Percentiles rank a stretch among this genome's conserved stretches.
Evolutionary conservation across 2,113 vertebrate species (phyloP).

Genomic region (Pardalotus punctatus): DNA sequence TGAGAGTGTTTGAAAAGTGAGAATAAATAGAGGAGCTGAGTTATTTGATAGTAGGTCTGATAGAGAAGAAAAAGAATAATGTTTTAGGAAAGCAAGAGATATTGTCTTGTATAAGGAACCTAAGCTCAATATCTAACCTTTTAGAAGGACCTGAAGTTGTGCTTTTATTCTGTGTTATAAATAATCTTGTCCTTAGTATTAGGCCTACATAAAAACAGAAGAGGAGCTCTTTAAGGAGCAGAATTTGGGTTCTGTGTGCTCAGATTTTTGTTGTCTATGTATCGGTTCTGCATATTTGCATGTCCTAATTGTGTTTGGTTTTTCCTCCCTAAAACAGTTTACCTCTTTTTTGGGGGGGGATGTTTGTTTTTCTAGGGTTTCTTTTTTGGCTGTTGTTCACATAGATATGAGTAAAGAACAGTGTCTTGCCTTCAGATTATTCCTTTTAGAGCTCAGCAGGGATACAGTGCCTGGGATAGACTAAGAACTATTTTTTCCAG

Average conservation of each 20-base stretch:
- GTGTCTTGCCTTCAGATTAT: neutral
- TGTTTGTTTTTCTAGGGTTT: neutral
- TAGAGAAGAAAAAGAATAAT: constrained; percentile 52
- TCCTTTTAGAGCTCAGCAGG: neutral
- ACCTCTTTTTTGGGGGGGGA: rapidly evolving
- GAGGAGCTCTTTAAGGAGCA: neutral
- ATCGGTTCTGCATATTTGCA: neutral
- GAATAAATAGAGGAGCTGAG: constrained; percentile 14
- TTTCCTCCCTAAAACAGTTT: neutral
- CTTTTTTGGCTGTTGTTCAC: neutral
- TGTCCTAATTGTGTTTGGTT: neutral
- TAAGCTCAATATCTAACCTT: constrained; percentile 53
- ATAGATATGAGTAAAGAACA: neutral
- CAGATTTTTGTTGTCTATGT: neutral
- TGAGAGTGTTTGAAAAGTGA: neutral
- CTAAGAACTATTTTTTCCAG: neutral
- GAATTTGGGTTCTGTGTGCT: neutral
- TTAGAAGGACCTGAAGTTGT: constrained; percentile 24
- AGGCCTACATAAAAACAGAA: neutral
- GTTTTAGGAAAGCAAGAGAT: constrained; percentile 19
- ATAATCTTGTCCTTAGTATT: constrained; percentile 3
- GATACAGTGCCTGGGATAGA: neutral
- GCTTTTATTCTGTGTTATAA: constrained; percentile 47
- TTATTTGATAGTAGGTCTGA: constrained; percentile 40
- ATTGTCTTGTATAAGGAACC: constrained; percentile 26